Base-by-base conservation (phyloP, 2,888 invertebrate genomes). In the Ennomos fuscantarius region DNA sequence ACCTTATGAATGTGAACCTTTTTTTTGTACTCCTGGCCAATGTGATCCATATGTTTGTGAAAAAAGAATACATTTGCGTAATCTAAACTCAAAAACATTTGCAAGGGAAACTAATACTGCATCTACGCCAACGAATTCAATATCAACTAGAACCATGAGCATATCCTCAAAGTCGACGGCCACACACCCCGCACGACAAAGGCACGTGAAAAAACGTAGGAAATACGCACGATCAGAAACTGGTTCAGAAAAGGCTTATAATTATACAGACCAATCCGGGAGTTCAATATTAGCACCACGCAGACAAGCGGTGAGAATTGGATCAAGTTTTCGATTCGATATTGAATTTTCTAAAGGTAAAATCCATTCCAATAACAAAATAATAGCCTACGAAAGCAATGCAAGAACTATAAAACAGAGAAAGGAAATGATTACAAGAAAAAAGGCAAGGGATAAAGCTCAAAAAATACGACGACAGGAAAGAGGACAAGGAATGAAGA, bases 1-100 rank as follows among this genome's bases (percentile, higher is more conserved):
- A 31, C 69, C 74, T 8, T 73, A 72, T 57, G 74, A 78, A 62
- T 79, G 74, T 66, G 72, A 75, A 55, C 74, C 76, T 12, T 48
- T 47, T 35, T 63, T 72, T 53, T 81, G 75, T 56, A 60, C 49
- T 9, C 71, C 75, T 12, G 72, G 63, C 9, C 53, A 73, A 44
- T 79, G 79, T 55, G 58, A 75, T 49, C 75, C 75, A 6, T 63
- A 68, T 43, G 63, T 70, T 43, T 76, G 81, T 52, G 13, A 47
- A 31, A 52, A 72, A 24, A 59, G 43, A 47, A 63, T 62, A 13
- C 62, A 43, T 51, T 32, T 39, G 44, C 49, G 63, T 39, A 53
- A 57, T 32, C 33, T 11, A 6, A 56, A 0, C 24, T 31, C 12
- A 35, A 47, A 55, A 55, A 42, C 33, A 10, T 1, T 40, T 39